Base-by-base conservation (phyloP, 1,140 invertebrate species). In the Drosophila sulfurigaster region DNA sequence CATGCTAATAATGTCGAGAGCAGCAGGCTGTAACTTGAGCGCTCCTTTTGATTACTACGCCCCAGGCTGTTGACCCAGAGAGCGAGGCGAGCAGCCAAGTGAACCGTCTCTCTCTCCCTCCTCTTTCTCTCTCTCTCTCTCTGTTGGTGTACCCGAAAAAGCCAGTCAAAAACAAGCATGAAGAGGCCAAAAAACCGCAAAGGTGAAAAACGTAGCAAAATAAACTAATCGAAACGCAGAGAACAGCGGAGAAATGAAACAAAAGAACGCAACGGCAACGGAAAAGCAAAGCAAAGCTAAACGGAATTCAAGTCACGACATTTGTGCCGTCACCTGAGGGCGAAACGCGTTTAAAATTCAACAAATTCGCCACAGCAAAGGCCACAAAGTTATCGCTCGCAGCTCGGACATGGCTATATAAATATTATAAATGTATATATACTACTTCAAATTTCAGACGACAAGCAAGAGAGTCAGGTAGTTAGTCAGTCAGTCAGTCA, bases 301-400 rank as follows among this genome's bases (percentile, higher is more conserved):
- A 79, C 46, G 60, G 49, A 83, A 85, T 82, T 82, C 77, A 80
- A 85, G 77, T 82, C 78, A 85, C 81, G 81, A 77, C 67, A 82
- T 76, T 83, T 81, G 79, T 48, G 13, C 16, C 68, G 35, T 35
- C 38, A 71, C 76, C 81, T 75, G 76, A 64, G 81, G 78, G 77
- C 68, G 43, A 80, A 72, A 66, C 63, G 72, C 72, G 72, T 76
- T 82, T 79, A 75, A 79, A 82, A 82, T 82, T 81, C 79, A 77
- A 74, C 58, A 76, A 81, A 52, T 43, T 54, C 38, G 63, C 5
- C 35, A 4, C 57, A 38, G 46, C 49, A 56, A 71, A 65, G 68
- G 51, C 51, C 68, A 71, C 52, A 82, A 67, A 54, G 58, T 63
- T 70, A 52, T 15, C 38, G 46, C 51, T 64, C 63, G 57, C 32